Conservation (phyloP, 2,888 invertebrate species). For the Cerceris rybyensis region DNA sequence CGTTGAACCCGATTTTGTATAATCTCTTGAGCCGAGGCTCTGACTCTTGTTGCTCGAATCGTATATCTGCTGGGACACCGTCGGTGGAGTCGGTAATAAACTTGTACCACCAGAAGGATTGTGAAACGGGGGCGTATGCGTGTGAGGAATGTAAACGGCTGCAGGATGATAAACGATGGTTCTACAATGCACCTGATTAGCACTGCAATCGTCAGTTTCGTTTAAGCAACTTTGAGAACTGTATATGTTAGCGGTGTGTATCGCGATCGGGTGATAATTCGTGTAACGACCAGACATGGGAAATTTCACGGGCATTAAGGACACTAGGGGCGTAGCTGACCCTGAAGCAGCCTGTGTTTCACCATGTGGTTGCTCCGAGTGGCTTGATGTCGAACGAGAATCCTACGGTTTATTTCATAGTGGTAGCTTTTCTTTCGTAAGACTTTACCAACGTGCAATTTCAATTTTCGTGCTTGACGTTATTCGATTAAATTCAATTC, state of each 20-base stretch:
- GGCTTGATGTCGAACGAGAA: conserved; percentile 77
- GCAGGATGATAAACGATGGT: conserved; percentile 74
- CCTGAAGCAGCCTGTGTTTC: conserved; percentile 71
- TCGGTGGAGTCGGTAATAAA: conserved; percentile 76
- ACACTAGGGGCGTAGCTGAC: conserved; percentile 71
- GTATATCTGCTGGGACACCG: conserved; percentile 60
- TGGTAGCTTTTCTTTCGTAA: conserved; percentile 26
- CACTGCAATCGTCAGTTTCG: conserved; percentile 71
- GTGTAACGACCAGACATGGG: conserved; percentile 74
- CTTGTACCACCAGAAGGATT: conserved; percentile 68
- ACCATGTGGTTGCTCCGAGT: conserved; percentile 76
- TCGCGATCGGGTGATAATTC: conserved; percentile 73
- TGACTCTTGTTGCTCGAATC: conserved; percentile 58
- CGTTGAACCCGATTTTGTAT: conserved; percentile 55
- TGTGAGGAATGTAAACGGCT: conserved; percentile 74
- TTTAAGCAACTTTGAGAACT: conserved; percentile 67
- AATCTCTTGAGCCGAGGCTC: conserved; percentile 62
- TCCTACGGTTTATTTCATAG: conserved; percentile 74
- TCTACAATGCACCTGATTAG: conserved; percentile 73
- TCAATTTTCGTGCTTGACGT: too few relatives aligned
- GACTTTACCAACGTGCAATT: background rate
- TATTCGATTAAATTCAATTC: too few relatives aligned
- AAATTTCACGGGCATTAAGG: conserved; percentile 78
- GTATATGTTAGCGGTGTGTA: conserved; percentile 69
- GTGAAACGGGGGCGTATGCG: conserved; percentile 67